These are phyloP conservation scores for Athetis lepigone DNA, from an alignment of 2,888 invertebrate species.

Conservation along the genomic window DNA sequence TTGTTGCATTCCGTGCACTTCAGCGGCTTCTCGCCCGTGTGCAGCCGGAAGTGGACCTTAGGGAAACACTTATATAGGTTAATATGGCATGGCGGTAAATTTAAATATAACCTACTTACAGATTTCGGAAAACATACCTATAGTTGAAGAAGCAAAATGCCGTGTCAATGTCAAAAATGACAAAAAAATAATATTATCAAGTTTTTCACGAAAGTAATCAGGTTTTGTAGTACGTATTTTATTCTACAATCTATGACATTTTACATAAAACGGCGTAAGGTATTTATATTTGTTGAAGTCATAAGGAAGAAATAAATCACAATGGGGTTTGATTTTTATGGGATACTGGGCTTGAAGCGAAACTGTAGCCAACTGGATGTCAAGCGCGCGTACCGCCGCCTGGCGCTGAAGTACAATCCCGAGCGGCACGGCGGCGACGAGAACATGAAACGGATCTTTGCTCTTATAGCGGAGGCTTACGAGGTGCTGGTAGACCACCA, in stretches of 20 bases:
- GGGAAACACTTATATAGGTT: neutral
- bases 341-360: conserved; percentile 92
- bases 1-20: conserved; percentile 88
- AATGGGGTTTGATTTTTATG: conserved; percentile 95
- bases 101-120: neutral
- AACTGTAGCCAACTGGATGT: conserved; percentile 92
- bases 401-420: conserved; percentile 91
- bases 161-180: conserved; percentile 8
- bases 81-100: neutral
- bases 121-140: conserved; percentile 3
- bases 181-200: conserved; percentile 8
- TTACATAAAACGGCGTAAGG: neutral
- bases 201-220: conserved; percentile 3
- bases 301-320: conserved; percentile 36
- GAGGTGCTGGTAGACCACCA: conserved; percentile 93
- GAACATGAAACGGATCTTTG: conserved; percentile 89
- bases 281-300: neutral
- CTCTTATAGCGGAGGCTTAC: conserved; percentile 94
- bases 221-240: neutral
- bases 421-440: conserved; percentile 87
- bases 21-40: conserved; percentile 88
- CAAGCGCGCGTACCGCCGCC: conserved; percentile 92
- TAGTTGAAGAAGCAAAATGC: too few relatives aligned
- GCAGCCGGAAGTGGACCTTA: conserved; percentile 88
- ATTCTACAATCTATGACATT: neutral